Base-by-base conservation (phyloP, 2,888 invertebrate genomes). In the Blastobasis adustella region DNA sequence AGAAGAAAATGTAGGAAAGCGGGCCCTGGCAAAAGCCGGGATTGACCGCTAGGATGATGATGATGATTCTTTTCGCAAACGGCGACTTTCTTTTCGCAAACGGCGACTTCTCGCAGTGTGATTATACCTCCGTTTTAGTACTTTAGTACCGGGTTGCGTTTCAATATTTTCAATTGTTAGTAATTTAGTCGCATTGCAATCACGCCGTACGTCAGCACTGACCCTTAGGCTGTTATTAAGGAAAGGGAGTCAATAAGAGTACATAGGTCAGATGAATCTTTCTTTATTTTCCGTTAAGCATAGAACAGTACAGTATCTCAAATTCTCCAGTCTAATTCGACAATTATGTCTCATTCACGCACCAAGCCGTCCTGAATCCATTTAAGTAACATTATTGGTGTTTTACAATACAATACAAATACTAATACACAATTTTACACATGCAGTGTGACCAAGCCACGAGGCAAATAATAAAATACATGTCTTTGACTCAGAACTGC, bases 231-330 rank as follows among this genome's bases (percentile, higher is more conserved):
- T 23, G 23, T 23, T 23, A 23, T 23, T 2, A 23, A 23, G 23
- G 23, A 23, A 23, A 23, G 23, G 23, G 23, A 42, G 42, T 9
- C 42, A 42, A 9, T 9, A 53, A 40, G 57, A 52, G 65, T 67
- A 55, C 59, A 67, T 47, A 54, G 54, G 40, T 78, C 68, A 62
- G 83, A 82, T 85, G 86, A 83, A 82, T 84, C 76, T 77, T 75
- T 82, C 77, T 87, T 88, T 86, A 86, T 87, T 87, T 84, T 82
- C 82, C 83, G 76, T 82, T 86, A 87, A 88, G 87, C 87, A 88
- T 85, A 88, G 83, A 87, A 81, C 85, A 87, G 82, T 86, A 87
- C 83, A 86, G 76, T 84, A 80, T 76, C 75, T 73, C 81, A 79
- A 76, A 72, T 77, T 76, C 73, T 73, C 83, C 82, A 83, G 83